These are phyloP conservation scores for Oligia strigilis DNA, from an alignment of 2,888 invertebrate genomes.

Conservation along the genomic window DNA sequence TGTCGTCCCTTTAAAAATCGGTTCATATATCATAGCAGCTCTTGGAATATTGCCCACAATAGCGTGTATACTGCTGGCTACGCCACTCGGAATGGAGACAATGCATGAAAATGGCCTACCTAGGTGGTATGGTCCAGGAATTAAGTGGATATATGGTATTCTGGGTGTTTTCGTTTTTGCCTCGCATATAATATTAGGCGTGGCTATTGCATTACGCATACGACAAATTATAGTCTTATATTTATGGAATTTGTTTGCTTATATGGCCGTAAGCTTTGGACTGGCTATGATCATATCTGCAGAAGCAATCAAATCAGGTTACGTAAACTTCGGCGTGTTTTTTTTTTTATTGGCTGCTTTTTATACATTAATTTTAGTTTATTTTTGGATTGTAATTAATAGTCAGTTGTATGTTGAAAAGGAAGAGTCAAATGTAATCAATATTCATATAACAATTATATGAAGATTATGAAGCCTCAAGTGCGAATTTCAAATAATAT, in stretches of 20 bases:
- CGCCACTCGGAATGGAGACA: conserved; percentile 52
- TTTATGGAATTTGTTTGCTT: conserved; percentile 63
- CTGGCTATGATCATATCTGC: conserved; percentile 62
- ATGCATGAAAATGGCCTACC: conserved; percentile 64
- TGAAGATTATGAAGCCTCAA: conserved; percentile 31
- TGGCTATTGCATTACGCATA: conserved; percentile 52
- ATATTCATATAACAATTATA: conserved; percentile 69
- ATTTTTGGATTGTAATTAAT: conserved; percentile 73
- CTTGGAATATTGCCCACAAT: conserved; percentile 70
- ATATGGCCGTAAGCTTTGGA: conserved; percentile 61
- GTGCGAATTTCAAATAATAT: background rate
- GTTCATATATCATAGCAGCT: conserved; percentile 66
- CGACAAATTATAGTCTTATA: conserved; percentile 60
- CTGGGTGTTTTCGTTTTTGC: conserved; percentile 62
- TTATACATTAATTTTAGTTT: conserved; percentile 62
- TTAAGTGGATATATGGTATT: conserved; percentile 60
- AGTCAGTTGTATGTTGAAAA: conserved; percentile 64
- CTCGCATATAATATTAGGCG: conserved; percentile 64
- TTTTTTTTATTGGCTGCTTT: conserved; percentile 59
- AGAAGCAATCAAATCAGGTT: conserved; percentile 53
- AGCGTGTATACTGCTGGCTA: conserved; percentile 61
- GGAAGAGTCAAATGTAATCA: conserved; percentile 67
- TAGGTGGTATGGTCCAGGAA: conserved; percentile 43
- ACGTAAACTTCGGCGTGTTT: conserved; percentile 58
- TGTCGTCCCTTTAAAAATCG: conserved; percentile 62